Conservation (phyloP, 1,140 invertebrate genomes). For the Drosophila lini region DNA sequence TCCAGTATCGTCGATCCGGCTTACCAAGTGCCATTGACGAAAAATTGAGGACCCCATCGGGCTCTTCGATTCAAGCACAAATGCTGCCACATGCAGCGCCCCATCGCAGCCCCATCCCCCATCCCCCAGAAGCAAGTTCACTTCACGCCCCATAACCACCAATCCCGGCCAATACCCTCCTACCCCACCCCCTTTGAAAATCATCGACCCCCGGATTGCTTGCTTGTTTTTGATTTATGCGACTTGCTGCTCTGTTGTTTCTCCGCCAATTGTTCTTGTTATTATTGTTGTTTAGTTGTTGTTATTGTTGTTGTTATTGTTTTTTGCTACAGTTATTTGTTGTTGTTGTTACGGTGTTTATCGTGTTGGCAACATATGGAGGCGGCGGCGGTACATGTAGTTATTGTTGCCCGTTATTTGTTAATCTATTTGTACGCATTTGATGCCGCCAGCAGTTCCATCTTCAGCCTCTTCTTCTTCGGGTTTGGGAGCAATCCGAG, state of each 20-base stretch:
- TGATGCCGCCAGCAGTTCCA: constrained; percentile 16
- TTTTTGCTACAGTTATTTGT: constrained; percentile 32
- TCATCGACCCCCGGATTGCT: constrained; percentile 34
- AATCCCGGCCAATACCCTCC: not conserved
- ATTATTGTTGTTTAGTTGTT: constrained; percentile 17
- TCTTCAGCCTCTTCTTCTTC: not conserved
- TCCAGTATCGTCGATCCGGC: not conserved
- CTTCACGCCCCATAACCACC: constrained; percentile 14
- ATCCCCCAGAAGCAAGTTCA: not conserved
- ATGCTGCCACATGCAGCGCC: constrained; percentile 65
- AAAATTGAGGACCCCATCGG: constrained; percentile 17
- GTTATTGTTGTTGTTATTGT: constrained; percentile 43
- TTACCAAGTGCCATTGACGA: constrained; percentile 27
- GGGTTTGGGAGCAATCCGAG: not conserved
- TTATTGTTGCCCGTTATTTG: constrained; percentile 67
- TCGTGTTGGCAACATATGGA: constrained; percentile 73
- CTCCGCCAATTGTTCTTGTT: constrained; percentile 33
- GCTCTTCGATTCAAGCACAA: constrained; percentile 41
- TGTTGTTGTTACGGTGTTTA: constrained; percentile 59
- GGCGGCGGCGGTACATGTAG: constrained; percentile 48
- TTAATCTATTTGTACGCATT: constrained; percentile 79
- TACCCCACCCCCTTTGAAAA: not conserved
- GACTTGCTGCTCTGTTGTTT: constrained; percentile 21
- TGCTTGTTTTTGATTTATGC: constrained; percentile 68
- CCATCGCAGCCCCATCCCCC: not conserved